Evolutionary conservation across 2,113 vertebrate genomes (phyloP).

Genomic region (Cyrtonyx montezumae): DNA sequence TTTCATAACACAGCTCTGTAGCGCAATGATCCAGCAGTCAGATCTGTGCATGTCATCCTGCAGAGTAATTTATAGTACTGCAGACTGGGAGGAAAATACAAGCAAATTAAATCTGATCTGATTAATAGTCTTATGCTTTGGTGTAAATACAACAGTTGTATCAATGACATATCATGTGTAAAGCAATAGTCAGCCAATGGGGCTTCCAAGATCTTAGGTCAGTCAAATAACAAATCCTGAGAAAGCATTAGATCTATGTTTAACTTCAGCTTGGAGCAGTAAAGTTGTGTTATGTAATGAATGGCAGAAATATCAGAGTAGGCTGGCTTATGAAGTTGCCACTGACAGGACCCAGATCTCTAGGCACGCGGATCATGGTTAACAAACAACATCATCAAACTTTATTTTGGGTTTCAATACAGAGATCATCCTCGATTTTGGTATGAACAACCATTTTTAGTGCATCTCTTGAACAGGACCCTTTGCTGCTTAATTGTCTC

Average conservation of each 20-base stretch:
- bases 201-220: not conserved
- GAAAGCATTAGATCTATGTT: fast-evolving
- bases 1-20: not conserved
- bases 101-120: not conserved
- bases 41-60: not conserved
- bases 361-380: not conserved
- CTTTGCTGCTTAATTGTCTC: not conserved
- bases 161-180: not conserved
- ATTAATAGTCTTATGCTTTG: not conserved
- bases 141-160: not conserved
- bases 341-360: not conserved
- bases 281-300: fast-evolving
- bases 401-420: not conserved
- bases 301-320: not conserved
- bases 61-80: not conserved
- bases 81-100: not conserved
- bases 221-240: not conserved
- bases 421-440: not conserved
- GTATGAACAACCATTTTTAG: not conserved
- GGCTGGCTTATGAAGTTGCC: not conserved
- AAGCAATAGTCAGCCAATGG: fast-evolving
- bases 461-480: not conserved
- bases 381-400: not conserved
- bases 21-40: not conserved
- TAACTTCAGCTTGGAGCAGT: not conserved